Base-by-base conservation (phyloP, 1,140 invertebrate genomes). In the Melitaea cinxia region DNA sequence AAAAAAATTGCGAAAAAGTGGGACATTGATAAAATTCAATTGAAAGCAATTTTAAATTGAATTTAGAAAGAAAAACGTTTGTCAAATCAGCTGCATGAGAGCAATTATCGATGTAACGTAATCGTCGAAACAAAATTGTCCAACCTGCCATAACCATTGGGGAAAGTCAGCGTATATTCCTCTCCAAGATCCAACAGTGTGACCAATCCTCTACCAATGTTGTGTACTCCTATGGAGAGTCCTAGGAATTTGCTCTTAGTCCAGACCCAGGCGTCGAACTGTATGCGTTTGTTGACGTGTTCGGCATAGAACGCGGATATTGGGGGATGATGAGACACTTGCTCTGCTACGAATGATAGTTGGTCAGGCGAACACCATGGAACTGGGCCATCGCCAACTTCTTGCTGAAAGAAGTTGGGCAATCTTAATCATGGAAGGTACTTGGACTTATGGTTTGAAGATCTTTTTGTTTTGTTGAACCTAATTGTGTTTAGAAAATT, bases 251-350 rank as follows among this genome's bases (percentile, higher is more conserved):
- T 99, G 68, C 98, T 99, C 91, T 99, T 99, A 14, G 98, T 99
- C 95, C 97, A 99, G 47, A 99, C 97, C 80, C 97, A 97, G 4
- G 97, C 97, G 78, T 96, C 95, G 88, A 99, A 97, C 82, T 95
- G 85, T 53, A 99, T 97, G 66, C 95, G 94, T 89, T 98, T 98
- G 64, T 95, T 94, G 65, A 95, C 94, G 91, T 98, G 96, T 90
- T 99, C 98, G 53, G 97, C 98, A 93, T 99, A 99, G 92, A 99
- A 99, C 12, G 97, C 98, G 75, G 97, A 98, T 73, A 99, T 96
- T 69, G 99, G 99, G 9, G 99, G 99, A 93, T 99, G 99, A 93
- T 99, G 99, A 7, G 98, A 99, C 3, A 99, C 99, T 92, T 99
- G 99, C 91, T 99, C 99, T 1, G 98, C 98, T 64, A 98, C 94